Evolutionary conservation across 1,140 invertebrate species (phyloP), one percentile per base, ranked within the genome.

Genomic region (Apocrypta bakeri): DNA sequence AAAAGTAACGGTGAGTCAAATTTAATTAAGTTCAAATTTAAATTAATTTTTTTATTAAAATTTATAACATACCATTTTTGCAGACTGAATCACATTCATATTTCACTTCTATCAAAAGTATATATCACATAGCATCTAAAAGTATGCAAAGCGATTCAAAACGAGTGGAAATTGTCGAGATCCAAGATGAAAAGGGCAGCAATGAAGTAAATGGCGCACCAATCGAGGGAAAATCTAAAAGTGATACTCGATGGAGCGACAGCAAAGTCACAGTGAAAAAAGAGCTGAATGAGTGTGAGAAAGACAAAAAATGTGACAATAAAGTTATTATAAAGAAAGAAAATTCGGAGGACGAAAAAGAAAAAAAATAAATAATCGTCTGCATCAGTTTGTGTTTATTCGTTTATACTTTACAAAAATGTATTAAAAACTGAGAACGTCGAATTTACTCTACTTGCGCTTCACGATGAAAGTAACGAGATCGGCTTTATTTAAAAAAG

Each of bases 1-100:
- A 75, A 93, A 92, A 89, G 86, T 91, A 71, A 92, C 92, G 87
- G 94, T 94, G 90, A 92, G 89, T 90, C 8, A 42, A 68, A 11
- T 71, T 75, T 76, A 14, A 17, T 25, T 29, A 37, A 76, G 3
- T 40, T 1, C 27, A 42, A 40, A 25, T n/a, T 27, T 42, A 27
- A 40, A 0, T 8, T 37, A 56, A 24, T 21, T 21, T 64, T 71
- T 76, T 69, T 40, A 24, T 29, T 68, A 25, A 8, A 1, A 69
- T 25, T 37, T 1, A 29, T 17, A 78, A 48, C 37, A 74, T 27
- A 71, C 25, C 31, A 74, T 80, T 83, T 85, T 71, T 88, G 7
- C 83, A 92, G 91, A 88, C 85, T 72, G 91, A 92, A 79, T 90
- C 89, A 24, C 88, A 92, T 84, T 87, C 86, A 48, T 92, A 92